Evolutionary conservation across 2,888 invertebrate genomes (phyloP).

Genomic region (Ganaspis brasiliensis): DNA sequence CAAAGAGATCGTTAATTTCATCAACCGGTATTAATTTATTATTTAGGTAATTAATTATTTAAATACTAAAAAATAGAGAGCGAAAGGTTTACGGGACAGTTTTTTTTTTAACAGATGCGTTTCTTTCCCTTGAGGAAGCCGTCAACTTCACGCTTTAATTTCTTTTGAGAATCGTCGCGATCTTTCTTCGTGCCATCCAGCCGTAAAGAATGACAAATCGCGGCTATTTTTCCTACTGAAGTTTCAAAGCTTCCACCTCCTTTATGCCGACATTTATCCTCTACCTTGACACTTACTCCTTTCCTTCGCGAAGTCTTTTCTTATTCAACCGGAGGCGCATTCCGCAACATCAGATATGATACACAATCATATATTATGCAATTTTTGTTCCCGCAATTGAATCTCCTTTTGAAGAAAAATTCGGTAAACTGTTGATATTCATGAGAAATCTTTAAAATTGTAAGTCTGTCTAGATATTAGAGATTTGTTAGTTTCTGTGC

Average conservation of each 20-base stretch:
- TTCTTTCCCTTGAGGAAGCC: conserved; percentile 62
- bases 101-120: conserved; percentile 67
- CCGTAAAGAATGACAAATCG: conserved; percentile 59
- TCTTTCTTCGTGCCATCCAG: conserved; percentile 41
- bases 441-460: conserved; percentile 2
- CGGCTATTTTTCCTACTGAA: conserved; percentile 49
- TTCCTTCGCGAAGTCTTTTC: background rate
- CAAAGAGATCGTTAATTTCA: too few species aligned
- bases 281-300: conserved; percentile 44
- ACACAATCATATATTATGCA: conserved; percentile 30
- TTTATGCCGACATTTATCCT: conserved; percentile 6
- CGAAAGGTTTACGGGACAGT: conserved; percentile 64
- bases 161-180: conserved; percentile 54
- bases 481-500: background rate
- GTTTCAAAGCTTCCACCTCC: conserved; percentile 43
- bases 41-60: conserved; percentile 62
- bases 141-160: conserved; percentile 70
- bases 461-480: background rate
- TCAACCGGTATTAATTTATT: background rate
- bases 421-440: conserved; percentile 1
- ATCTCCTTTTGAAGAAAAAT: background rate
- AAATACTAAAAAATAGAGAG: conserved; percentile 69
- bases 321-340: conserved; percentile 37
- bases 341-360: conserved; percentile 52
- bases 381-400: conserved; percentile 21